Percentiles rank a stretch among this genome's conserved stretches.
These are phyloP conservation scores for Muscidifurax raptorellus DNA, from an alignment of 1,140 invertebrate species.

Conservation along the genomic window DNA sequence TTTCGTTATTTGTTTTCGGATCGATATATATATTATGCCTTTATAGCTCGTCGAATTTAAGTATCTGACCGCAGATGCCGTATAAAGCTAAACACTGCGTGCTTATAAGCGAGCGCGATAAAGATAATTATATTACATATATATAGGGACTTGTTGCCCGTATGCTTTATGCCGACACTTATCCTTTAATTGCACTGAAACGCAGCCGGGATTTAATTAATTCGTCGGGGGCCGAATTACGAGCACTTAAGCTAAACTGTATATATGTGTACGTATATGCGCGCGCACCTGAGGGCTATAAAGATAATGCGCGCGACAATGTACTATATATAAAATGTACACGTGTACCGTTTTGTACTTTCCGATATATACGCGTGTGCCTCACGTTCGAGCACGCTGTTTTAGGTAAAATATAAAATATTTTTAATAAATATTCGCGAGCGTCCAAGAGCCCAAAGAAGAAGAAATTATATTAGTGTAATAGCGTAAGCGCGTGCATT, in stretches of 20 bases:
- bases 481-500: constrained; percentile 58
- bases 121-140: constrained; percentile 3
- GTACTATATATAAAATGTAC: background rate
- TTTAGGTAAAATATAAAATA: no score
- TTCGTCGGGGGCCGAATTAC: constrained; percentile 9
- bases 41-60: background rate
- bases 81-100: background rate
- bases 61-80: background rate
- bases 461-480: no score
- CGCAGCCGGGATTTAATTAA: constrained; percentile 18
- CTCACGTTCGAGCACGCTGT: no score
- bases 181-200: constrained; percentile 22
- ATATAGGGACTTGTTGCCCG: background rate
- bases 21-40: constrained; percentile 32
- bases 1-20: background rate
- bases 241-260: constrained; percentile 14
- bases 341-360: no score
- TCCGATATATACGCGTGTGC: no score
- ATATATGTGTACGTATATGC: background rate
- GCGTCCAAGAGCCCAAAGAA: no score
- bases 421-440: no score
- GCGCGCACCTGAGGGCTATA: background rate
- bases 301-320: constrained; percentile 34
- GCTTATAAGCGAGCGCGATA: background rate
- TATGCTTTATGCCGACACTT: constrained; percentile 5